A percentile compares a stretch with the other conserved stretches of the same genome.
These are phyloP conservation scores for Artemia sinica DNA, from an alignment of 2,888 invertebrate genomes.

Conservation along the genomic window DNA sequence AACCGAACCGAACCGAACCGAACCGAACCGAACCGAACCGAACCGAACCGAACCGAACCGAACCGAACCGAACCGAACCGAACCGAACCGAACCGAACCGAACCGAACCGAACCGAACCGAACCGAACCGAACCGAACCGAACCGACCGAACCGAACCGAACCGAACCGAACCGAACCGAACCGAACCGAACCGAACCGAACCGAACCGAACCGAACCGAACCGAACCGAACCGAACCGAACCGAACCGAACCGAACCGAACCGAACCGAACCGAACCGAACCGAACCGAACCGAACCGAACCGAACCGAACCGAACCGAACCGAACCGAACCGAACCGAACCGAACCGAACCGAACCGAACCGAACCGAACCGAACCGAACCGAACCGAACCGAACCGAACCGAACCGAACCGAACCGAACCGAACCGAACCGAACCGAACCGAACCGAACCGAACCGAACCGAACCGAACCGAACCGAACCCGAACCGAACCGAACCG, in stretches of 20 bases:
- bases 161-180: conserved; percentile 23
- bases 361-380: conserved; percentile 22
- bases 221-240: conserved; percentile 21
- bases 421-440: conserved; percentile 22
- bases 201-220: conserved; percentile 21
- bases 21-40: conserved; percentile 22
- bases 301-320: conserved; percentile 23
- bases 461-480: too few relatives aligned
- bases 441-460: conserved; percentile 21
- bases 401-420: conserved; percentile 22
- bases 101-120: conserved; percentile 22
- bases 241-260: conserved; percentile 22
- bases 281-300: conserved; percentile 22
- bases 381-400: conserved; percentile 23
- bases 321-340: conserved; percentile 22
- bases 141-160: conserved; percentile 22
- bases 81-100: conserved; percentile 23
- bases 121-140: conserved; percentile 22
- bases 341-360: conserved; percentile 22
- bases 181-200: conserved; percentile 22
- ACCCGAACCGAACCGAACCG: not conserved
- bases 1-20: conserved; percentile 22
- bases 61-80: conserved; percentile 22
- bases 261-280: conserved; percentile 22
- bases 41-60: conserved; percentile 11